Evolutionary conservation across 2,113 vertebrate genomes (phyloP).

Genomic region (Saccopteryx leptura): DNA sequence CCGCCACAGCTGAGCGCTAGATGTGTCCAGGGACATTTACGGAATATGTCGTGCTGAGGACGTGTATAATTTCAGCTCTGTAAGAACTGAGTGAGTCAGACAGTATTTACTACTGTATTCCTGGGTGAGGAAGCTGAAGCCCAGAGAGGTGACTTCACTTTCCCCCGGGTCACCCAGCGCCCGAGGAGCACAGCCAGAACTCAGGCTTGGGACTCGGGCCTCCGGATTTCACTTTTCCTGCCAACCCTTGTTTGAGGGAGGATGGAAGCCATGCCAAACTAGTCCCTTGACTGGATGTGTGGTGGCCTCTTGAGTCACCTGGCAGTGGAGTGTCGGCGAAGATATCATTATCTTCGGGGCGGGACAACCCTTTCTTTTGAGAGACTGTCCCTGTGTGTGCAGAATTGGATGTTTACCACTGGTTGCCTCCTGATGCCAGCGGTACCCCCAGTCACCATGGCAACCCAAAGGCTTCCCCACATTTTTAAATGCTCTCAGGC

Average conservation of each 20-base stretch:
- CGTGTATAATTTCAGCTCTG: not conserved
- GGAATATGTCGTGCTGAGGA: not conserved
- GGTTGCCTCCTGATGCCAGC: not conserved
- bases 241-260: not conserved
- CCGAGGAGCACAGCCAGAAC: not conserved
- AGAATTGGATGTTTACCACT: too few relatives aligned
- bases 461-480: not conserved
- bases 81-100: not conserved
- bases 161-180: not conserved
- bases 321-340: not conserved
- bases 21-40: fast-evolving
- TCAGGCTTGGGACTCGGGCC: not conserved
- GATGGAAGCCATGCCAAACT: not conserved
- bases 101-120: not conserved
- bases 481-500: too few relatives aligned
- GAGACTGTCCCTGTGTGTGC: not conserved
- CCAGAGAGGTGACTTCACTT: not conserved
- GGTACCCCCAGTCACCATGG: not conserved
- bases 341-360: not conserved
- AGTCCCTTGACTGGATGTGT: too few relatives aligned
- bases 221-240: not conserved
- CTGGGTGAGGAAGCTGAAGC: not conserved
- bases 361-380: too few relatives aligned
- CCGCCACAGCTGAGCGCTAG: not conserved
- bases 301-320: not conserved